Conservation (phyloP, 2,888 invertebrate genomes). For the Toxonevra muliebris region DNA sequence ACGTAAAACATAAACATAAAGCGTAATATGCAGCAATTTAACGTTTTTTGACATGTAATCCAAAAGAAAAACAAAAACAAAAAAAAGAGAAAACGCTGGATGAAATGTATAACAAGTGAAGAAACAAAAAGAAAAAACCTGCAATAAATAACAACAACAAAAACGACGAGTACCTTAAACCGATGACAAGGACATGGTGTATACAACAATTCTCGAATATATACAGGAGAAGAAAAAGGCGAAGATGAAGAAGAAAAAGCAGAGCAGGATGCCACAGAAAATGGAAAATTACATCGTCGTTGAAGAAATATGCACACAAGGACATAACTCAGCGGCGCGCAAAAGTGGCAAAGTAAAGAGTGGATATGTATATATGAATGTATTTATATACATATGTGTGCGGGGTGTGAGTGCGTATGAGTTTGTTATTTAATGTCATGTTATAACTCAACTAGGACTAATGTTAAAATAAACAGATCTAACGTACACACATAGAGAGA, state of each 20-base stretch:
- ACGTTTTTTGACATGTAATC: constrained; percentile 18
- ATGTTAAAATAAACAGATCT: constrained; percentile 31
- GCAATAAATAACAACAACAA: neutral
- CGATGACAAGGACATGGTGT: constrained; percentile 14
- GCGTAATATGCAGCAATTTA: constrained; percentile 9
- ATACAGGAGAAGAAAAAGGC: no score
- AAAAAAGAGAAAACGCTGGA: constrained; percentile 2
- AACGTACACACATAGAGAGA: neutral
- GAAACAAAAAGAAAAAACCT: neutral
- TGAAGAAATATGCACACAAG: no score
- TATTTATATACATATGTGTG: no score
- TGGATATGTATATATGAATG: neutral
- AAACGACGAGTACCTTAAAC: neutral
- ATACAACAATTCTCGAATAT: no score
- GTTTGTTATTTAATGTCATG: constrained; percentile 37
- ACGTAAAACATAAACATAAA: no score
- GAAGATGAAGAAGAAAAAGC: no score
- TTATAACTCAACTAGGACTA: constrained; percentile 35
- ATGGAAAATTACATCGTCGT: constrained; percentile 5
- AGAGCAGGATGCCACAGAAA: neutral
- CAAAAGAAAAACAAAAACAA: constrained; percentile 2
- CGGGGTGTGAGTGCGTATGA: no score
- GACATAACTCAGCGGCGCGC: no score
- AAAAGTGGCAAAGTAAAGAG: neutral
- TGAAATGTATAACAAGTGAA: neutral